Base-by-base conservation (phyloP, 2,888 invertebrate species). In the Isotomurus palustris region DNA sequence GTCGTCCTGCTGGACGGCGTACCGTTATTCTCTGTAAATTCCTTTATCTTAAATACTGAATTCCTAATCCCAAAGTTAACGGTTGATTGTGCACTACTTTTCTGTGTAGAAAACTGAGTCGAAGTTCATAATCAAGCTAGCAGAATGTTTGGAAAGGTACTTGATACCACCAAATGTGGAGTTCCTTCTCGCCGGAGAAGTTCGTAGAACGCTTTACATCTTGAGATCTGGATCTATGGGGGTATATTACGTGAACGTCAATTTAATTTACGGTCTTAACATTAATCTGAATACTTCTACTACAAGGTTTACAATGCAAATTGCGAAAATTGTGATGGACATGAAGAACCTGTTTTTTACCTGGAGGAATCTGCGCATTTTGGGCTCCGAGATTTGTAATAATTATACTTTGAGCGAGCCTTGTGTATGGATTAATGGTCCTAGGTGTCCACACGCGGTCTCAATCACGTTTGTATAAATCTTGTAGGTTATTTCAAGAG, bases 21-120 rank as follows among this genome's bases (percentile, higher is more conserved):
- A n/a, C 66, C 66, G 1, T 6, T 66, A 3, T 63, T 66, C 41
- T 51, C 62, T 8, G 62, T 62, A 50, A 32, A 10, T 32, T 10
- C 32, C 32, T 10, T 14, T 32, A 14, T 32, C 8, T 32, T 10
- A 10, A 10, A 14, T 27, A 28, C 19, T 48, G 12, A 19, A 14
- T n/a, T 22, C 24, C 12, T 45, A n/a, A n/a, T n/a, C n/a, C n/a
- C n/a, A n/a, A n/a, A n/a, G n/a, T 25, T 28, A 48, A 14, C 12
- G 35, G 6, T 41, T 28, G 17, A n/a, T 4, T 19, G n/a, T 43
- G 35, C 17, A 1, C 22, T 32, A 25, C 47, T 14, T 24, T 6
- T 32, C 24, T 40, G 35, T 49, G 14, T 25, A 63, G 66, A 62
- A 64, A 67, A 49, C 45, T 1, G 62, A 67, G 17, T 22, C 62